Evolutionary conservation across 2,797 vertebrate species (phyloP).

Genomic region (Anomalospiza imberbis): DNA sequence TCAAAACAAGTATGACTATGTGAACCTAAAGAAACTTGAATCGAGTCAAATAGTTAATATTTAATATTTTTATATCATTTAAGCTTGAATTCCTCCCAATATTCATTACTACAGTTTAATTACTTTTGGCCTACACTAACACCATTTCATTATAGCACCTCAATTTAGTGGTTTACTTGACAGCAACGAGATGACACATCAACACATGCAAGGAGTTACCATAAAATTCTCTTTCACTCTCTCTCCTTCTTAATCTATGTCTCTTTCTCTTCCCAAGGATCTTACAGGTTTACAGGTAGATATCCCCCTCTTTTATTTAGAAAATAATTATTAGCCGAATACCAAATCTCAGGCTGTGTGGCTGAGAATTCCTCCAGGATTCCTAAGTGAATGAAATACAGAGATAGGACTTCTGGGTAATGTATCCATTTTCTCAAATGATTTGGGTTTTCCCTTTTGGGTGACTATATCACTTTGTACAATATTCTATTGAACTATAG

Average conservation of each 20-base stretch:
- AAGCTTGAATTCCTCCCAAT: background rate
- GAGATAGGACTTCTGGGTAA: background rate
- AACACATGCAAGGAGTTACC: background rate
- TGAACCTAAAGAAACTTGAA: background rate
- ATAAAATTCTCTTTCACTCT: background rate
- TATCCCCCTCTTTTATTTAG: background rate
- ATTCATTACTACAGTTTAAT: background rate
- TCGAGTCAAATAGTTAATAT: background rate
- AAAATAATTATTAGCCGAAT: background rate
- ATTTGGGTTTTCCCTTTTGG: background rate
- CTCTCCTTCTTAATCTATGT: background rate
- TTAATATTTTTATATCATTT: background rate
- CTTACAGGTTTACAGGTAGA: background rate
- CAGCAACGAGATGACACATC: background rate
- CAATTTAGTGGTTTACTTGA: background rate
- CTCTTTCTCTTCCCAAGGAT: background rate
- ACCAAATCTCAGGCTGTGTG: background rate
- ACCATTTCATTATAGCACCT: background rate
- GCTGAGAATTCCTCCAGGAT: background rate
- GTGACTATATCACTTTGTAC: background rate
- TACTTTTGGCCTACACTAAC: background rate
- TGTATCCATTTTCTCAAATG: fast-evolving
- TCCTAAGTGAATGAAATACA: background rate
- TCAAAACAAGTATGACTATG: background rate
- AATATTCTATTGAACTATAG: background rate